phyloP scores from a whole-genome alignment of 2,888 invertebrate species.

The Cataglyphis livida region DNA sequence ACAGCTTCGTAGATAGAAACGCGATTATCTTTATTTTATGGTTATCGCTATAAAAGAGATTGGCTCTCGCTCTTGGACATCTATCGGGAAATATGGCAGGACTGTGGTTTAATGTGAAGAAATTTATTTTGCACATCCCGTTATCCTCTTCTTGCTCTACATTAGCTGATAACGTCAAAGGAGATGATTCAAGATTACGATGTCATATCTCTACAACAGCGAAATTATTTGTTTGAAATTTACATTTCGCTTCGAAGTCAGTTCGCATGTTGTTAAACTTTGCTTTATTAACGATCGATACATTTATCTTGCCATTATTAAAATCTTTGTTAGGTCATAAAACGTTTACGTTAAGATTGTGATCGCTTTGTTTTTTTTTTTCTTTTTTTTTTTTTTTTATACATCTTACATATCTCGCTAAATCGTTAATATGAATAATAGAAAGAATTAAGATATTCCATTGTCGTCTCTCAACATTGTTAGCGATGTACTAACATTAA shows the following conservation, averaged over 20 bases:
- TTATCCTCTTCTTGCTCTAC: conserved; percentile 26
- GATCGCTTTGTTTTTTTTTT: conserved; percentile 26
- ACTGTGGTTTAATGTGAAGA: conserved; percentile 21
- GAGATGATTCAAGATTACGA: conserved; percentile 58
- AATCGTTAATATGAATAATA: conserved; percentile 35
- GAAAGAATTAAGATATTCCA: conserved; percentile 30
- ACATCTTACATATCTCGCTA: conserved; percentile 51
- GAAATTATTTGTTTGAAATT: conserved; percentile 15
- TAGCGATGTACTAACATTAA: conserved; percentile 11
- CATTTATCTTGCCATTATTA: conserved; percentile 41
- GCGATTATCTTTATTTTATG: conserved; percentile 39
- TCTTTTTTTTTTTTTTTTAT: not conserved
- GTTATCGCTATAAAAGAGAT: conserved; percentile 35
- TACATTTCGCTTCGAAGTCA: conserved; percentile 8
- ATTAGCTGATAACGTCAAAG: conserved; percentile 53
- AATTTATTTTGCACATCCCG: conserved; percentile 46
- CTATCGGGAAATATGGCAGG: conserved; percentile 38
- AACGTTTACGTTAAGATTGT: conserved; percentile 41
- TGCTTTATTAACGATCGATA: conserved; percentile 48
- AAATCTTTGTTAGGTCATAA: conserved; percentile 41
- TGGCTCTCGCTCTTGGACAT: conserved; percentile 26
- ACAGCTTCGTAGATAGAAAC: conserved; percentile 47
- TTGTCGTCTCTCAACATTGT: conserved; percentile 14
- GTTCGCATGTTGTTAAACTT: conserved; percentile 38
- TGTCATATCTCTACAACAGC: conserved; percentile 47